A percentile compares a stretch with the other conserved stretches of the same genome.
Conservation (phyloP, 2,797 vertebrate species). For the Sardinella longiceps region DNA sequence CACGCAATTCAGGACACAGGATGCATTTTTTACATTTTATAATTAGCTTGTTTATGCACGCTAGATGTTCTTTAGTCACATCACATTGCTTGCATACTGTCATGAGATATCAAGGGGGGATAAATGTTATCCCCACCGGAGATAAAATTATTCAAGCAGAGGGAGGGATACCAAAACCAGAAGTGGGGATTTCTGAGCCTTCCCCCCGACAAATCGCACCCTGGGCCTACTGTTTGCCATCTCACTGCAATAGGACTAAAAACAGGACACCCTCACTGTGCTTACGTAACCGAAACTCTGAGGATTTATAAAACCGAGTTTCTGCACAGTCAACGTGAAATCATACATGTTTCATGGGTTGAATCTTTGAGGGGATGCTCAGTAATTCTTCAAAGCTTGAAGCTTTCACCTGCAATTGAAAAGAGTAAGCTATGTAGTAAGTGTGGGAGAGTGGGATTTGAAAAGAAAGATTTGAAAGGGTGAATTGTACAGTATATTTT, state of each 20-base stretch:
- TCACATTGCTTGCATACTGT: no score
- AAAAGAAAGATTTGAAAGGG: neutral
- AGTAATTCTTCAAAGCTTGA: neutral
- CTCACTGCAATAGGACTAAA: neutral
- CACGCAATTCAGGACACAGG: no score
- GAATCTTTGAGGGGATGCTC: neutral
- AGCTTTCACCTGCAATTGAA: neutral
- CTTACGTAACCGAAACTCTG: neutral
- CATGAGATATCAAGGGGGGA: no score
- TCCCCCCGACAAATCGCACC: no score
- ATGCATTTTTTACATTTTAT: no score
- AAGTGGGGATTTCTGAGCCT: no score
- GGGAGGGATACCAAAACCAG: no score
- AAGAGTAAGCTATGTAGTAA: neutral
- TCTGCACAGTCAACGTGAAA: neutral
- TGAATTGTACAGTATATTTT: neutral
- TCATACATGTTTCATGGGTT: slow-evolving; percentile 4
- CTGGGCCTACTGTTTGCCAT: neutral
- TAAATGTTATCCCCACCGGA: no score
- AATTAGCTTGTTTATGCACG: no score
- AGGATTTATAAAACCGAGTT: neutral
- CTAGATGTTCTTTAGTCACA: no score
- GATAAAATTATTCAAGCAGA: no score
- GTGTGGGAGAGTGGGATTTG: neutral
- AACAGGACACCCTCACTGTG: neutral